phyloP scores from a whole-genome alignment of 2,113 vertebrate species.

The Melanotaenia duboulayi region DNA sequence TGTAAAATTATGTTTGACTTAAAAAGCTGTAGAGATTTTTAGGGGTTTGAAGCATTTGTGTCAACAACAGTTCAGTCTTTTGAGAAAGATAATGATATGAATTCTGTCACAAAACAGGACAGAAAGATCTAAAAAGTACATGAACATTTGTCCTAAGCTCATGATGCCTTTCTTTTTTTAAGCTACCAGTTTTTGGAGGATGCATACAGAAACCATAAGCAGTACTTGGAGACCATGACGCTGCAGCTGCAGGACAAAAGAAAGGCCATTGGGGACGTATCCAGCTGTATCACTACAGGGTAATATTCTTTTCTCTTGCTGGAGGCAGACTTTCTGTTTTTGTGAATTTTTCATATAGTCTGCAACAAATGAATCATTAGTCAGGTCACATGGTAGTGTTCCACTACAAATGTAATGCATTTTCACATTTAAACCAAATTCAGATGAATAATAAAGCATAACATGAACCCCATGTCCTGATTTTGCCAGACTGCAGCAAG shows the following conservation, averaged over 20 bases:
- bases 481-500: conserved; percentile 90
- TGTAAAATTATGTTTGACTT: no score
- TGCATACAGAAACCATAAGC: conserved; percentile 96
- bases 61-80: no score
- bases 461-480: background rate
- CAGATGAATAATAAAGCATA: no score
- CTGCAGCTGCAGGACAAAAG: conserved; percentile 96
- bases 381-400: no score
- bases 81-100: background rate
- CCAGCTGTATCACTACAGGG: conserved; percentile 92
- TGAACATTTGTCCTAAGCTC: background rate
- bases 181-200: conserved; percentile 99
- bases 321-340: background rate
- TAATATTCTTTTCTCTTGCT: conserved; percentile 57
- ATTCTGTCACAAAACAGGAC: no score
- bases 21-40: no score
- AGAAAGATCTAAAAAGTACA: background rate
- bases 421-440: background rate
- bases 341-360: background rate
- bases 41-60: no score
- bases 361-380: background rate
- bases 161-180: conserved; percentile 22
- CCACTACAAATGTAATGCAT: no score
- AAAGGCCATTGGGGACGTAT: conserved; percentile 93
- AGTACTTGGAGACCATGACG: conserved; percentile 94